These are phyloP conservation scores for Dasysyrphus tricinctus DNA, from an alignment of 2,888 invertebrate genomes.

Conservation along the genomic window DNA sequence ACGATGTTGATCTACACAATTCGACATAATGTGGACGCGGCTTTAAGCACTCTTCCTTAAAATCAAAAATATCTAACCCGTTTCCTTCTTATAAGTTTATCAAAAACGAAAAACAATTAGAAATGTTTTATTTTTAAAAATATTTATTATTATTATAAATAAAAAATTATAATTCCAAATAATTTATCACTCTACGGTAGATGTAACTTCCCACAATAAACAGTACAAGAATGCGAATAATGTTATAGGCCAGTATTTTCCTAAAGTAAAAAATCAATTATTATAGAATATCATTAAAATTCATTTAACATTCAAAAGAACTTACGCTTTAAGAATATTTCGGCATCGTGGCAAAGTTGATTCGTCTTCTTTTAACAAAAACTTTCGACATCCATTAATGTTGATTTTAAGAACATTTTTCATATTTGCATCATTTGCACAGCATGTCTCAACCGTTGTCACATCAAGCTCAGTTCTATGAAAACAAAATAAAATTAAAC, in stretches of 20 bases:
- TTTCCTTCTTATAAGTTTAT: no score
- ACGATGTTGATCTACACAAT: no score
- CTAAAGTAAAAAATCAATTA: neutral
- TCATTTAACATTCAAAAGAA: neutral
- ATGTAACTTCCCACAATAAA: neutral
- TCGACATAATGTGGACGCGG: no score
- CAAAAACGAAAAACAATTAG: no score
- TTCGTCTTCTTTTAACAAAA: conserved; percentile 63
- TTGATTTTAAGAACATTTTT: conserved; percentile 2
- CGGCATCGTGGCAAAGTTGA: conserved; percentile 46
- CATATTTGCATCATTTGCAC: conserved; percentile 2
- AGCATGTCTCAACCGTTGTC: neutral
- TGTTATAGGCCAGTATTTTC: conserved; percentile 22
- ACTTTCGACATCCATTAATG: conserved; percentile 42
- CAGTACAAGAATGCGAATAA: neutral
- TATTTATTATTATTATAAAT: conserved; percentile 5
- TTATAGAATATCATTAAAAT: neutral
- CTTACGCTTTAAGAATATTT: conserved; percentile 46
- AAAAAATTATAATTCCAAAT: conserved; percentile 2
- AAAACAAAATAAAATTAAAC: neutral
- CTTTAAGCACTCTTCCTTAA: no score
- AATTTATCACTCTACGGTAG: conserved; percentile 20
- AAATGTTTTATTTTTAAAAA: neutral
- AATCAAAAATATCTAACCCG: no score
- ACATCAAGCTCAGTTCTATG: conserved; percentile 53